Conservation (phyloP, 2,888 invertebrate genomes). For the Pasiphila rectangulata region DNA sequence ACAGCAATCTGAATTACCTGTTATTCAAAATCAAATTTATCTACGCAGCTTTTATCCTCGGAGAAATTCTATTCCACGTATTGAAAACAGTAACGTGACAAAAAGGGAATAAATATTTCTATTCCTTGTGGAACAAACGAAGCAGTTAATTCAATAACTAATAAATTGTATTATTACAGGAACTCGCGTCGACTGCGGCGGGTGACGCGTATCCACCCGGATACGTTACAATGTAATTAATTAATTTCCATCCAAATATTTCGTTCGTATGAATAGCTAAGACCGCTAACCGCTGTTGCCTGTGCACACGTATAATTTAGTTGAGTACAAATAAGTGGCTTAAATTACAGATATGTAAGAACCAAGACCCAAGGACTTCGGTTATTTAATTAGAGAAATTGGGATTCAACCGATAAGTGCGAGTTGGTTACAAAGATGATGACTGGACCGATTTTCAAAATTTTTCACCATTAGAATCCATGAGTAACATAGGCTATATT, state of each 20-base stretch:
- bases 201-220: conserved; percentile 35
- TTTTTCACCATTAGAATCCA: too few relatives aligned
- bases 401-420: too few relatives aligned
- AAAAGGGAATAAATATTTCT: not conserved
- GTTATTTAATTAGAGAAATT: too few relatives aligned
- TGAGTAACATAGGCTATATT: too few relatives aligned
- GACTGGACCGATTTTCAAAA: too few relatives aligned
- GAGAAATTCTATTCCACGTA: not conserved
- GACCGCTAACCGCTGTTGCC: not conserved
- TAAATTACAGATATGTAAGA: too few relatives aligned
- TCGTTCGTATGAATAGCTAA: not conserved
- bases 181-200: conserved; percentile 43
- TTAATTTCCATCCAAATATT: conserved; percentile 11
- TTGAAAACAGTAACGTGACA: not conserved
- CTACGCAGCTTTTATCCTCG: too few relatives aligned
- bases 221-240: conserved; percentile 38
- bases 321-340: too few relatives aligned
- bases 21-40: too few relatives aligned
- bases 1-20: too few relatives aligned
- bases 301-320: not conserved
- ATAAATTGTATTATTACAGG: conserved; percentile 40
- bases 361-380: too few relatives aligned
- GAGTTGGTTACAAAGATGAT: too few relatives aligned
- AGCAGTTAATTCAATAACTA: conserved; percentile 6
- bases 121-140: conserved; percentile 1